Evolutionary conservation across 2,888 invertebrate species (phyloP).

Genomic region (Parasteatoda lunata): DNA sequence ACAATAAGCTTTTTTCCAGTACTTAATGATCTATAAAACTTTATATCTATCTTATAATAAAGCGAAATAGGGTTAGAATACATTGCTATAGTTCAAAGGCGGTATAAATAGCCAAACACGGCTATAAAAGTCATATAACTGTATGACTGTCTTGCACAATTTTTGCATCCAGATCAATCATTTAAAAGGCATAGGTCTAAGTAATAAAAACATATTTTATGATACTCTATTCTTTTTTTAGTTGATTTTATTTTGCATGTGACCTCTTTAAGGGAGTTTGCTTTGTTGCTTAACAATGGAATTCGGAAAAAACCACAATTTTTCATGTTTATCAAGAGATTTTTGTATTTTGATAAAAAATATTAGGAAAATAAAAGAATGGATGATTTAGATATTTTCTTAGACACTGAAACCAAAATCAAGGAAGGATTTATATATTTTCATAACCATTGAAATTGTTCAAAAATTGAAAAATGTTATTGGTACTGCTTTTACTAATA

Average conservation of each 20-base stretch:
- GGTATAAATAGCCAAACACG: not conserved
- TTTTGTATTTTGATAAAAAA: no score
- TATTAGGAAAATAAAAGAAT: no score
- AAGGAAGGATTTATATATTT: no score
- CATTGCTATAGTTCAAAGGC: conserved; percentile 1
- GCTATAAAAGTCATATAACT: conserved; percentile 4
- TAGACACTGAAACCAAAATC: no score
- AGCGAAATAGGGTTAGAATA: conserved; percentile 7
- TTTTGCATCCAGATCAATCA: not conserved
- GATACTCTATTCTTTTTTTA: not conserved
- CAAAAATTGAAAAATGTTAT: no score
- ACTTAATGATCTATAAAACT: conserved; percentile 6
- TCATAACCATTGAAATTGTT: no score
- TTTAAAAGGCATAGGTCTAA: not conserved
- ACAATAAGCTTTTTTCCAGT: not conserved
- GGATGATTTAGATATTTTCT: no score
- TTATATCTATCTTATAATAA: not conserved
- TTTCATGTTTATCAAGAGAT: no score
- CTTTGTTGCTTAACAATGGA: not conserved
- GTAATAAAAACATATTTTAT: conserved; percentile 16
- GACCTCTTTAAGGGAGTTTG: not conserved
- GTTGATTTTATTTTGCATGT: not conserved
- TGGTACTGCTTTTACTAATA: no score
- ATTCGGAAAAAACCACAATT: not conserved
- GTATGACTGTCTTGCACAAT: conserved; percentile 7